Evolutionary conservation across 2,797 vertebrate genomes (phyloP), one percentile per base, ranked within the genome.

Genomic region (Nothura maculosa): DNA sequence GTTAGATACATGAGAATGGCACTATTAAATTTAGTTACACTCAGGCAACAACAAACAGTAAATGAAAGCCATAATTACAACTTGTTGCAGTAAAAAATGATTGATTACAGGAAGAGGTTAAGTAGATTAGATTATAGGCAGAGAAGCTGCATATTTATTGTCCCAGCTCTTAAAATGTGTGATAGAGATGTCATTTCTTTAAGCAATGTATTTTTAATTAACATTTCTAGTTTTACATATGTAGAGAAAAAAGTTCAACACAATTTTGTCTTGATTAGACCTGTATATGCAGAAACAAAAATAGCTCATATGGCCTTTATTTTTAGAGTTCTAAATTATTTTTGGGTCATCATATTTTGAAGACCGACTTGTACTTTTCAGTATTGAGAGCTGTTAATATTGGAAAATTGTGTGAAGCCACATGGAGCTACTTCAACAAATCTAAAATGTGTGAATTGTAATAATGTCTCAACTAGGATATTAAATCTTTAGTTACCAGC

Each of bases 21-120:
- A 28, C 47, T 32, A 6, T 55, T 66, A 83, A 81, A n/a, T n/a
- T 78, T 67, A 90, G 52, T 36, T 87, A 62, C 24, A 40, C 43
- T 62, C 32, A 32, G 69, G 57, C 54, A 90, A 70, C 78, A 82
- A 58, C 47, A 83, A 89, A 81, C 38, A 66, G 75, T 75, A 73
- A 80, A 72, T 10, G 42, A 92, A 78, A 47, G 54, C 28, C 54
- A 36, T 72, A 83, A 87, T 89, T 87, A 34, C 30, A 64, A 36
- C 48, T 89, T 77, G 25, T 72, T 85, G 48, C 45, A 75, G 66
- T 77, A 83, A 83, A 50, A 92, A 80, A 25, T 87, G 50, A 85
- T 55, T 42, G 76, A 48, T 45, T 36, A 14, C 25, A 83, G 66
- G 54, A 43, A 57, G 36, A 47, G 87, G 10, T 12, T 32, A 9